A percentile compares a stretch with the other conserved stretches of the same genome.
phyloP scores from a whole-genome alignment of 2,888 invertebrate genomes.

The Thereva nobilitata region DNA sequence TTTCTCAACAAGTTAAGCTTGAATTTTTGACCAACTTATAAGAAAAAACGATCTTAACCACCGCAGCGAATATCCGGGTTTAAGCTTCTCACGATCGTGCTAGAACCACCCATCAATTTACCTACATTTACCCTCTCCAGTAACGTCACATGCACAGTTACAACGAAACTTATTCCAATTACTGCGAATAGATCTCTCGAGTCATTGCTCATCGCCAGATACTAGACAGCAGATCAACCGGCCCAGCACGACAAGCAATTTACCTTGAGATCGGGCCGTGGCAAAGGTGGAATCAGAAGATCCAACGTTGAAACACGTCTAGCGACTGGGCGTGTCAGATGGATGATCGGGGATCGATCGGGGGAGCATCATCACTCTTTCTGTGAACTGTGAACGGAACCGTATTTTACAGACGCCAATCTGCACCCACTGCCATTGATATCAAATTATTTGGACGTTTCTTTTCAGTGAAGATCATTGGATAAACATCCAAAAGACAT shows the following conservation, averaged over 20 bases:
- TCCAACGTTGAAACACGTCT: conserved; percentile 23
- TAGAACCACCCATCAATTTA: conserved; percentile 37
- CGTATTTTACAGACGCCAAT: neutral
- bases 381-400: neutral
- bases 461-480: conserved; percentile 16
- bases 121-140: conserved; percentile 30
- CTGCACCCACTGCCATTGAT: too few species aligned
- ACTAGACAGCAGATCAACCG: conserved; percentile 8
- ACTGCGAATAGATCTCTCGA: conserved; percentile 28
- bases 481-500: neutral
- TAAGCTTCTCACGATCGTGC: conserved; percentile 34
- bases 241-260: conserved; percentile 32
- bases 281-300: conserved; percentile 4
- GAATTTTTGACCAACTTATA: too few species aligned
- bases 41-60: conserved; percentile 2
- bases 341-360: conserved; percentile 12
- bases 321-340: conserved; percentile 35
- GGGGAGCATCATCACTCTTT: conserved; percentile 8
- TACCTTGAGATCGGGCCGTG: conserved; percentile 28
- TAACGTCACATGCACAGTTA: conserved; percentile 24
- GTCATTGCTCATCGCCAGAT: conserved; percentile 6
- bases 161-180: conserved; percentile 29
- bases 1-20: too few species aligned
- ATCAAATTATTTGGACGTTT: conserved; percentile 13
- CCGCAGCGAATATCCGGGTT: conserved; percentile 28